A percentile compares a stretch with the other conserved stretches of the same genome.
phyloP scores from a whole-genome alignment of 2,113 vertebrate genomes.

The Paradoxurus hermaphroditus region DNA sequence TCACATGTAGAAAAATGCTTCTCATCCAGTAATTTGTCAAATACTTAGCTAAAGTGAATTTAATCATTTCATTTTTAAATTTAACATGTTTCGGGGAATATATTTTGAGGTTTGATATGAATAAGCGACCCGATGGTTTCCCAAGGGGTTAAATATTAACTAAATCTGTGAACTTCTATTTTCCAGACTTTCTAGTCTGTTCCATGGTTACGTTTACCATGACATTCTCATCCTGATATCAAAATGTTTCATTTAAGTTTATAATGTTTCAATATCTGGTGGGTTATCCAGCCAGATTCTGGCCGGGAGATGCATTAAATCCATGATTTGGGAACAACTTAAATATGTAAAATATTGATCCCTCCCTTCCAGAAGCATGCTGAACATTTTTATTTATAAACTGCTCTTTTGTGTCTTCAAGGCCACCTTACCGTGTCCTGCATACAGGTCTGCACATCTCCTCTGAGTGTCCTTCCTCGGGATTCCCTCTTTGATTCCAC shows the following conservation, averaged over 20 bases:
- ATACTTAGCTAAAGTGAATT: not conserved
- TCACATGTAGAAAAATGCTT: not conserved
- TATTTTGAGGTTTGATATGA: not conserved
- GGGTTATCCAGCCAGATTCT: not conserved
- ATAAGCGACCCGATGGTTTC: not conserved
- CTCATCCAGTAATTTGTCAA: not conserved
- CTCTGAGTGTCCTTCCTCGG: not conserved
- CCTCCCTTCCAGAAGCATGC: not conserved
- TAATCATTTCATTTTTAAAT: not conserved
- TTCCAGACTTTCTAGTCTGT: not conserved
- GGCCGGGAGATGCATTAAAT: not conserved
- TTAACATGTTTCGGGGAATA: not conserved
- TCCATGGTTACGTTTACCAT: not conserved
- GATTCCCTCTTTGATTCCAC: not conserved
- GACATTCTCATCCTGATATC: not conserved
- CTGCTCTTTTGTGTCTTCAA: not conserved
- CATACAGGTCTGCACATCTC: not conserved
- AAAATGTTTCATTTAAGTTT: not conserved
- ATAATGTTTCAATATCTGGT: not conserved
- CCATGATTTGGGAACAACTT: not conserved
- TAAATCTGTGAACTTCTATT: not conserved
- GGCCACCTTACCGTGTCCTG: no score
- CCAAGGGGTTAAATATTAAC: not conserved
- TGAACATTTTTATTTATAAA: not conserved
- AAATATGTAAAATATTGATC: not conserved